Base-by-base conservation (phyloP, 2,113 vertebrate species). In the Percina caprodes region DNA sequence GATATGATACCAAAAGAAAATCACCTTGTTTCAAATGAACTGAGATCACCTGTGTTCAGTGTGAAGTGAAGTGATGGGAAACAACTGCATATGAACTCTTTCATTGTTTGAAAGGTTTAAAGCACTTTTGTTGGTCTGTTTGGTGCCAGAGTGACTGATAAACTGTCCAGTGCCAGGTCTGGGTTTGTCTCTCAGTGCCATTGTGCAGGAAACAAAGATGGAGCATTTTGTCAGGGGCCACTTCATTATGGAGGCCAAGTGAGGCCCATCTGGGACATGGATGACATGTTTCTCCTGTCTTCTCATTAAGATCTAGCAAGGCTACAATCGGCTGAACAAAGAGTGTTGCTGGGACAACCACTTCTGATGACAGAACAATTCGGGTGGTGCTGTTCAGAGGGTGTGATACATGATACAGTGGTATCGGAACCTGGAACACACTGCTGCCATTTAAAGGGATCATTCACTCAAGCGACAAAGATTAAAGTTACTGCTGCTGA, bases 191-290 rank as follows among this genome's bases (percentile, higher is more conserved):
- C 39, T 39, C 39, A 39, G 39, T 10, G 63, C 60, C 74, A 86
- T 90, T 90, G 90, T 89, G 35, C 46, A 18, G 52, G 62, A 69
- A 87, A 89, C 86, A 90, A 92, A 92, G 86, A 79, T 59, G 66
- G 81, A 85, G 80, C 85, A 86, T 85, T 88, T 88, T 79, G 88
- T 86, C 82, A 19, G 4, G 74, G 80, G 77, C 78, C 61, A 69
- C 61, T 83, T 90, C 84, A 89, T 92, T 86, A 81, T 83, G 65
- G 62, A 75, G 80, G 82, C 61, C 73, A 79, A 80, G 79, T 80
- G 74, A 88, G 79, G 85, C 68, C 70, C 66, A 78, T 63, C 83
- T 82, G 68, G 19, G 4, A 72, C 19, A 55, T 63, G 75, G 61
- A 79, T 24, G 79, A 85, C 79, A 82, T 7, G 63, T 67, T 71